Evolutionary conservation across 2,113 vertebrate genomes (phyloP).

Genomic region (Apistogramma diplotaenia): DNA sequence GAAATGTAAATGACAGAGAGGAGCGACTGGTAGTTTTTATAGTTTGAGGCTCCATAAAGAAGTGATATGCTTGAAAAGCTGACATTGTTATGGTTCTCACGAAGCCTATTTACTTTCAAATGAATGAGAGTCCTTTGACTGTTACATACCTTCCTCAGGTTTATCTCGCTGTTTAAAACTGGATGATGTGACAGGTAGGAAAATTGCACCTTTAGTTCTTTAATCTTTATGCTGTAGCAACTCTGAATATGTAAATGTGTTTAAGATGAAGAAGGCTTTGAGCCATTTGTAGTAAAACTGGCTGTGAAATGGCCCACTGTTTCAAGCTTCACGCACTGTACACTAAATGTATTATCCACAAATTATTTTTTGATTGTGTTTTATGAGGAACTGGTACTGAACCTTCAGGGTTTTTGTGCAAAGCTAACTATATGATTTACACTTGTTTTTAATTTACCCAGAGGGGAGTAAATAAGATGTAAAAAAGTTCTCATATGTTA

Average conservation of each 20-base stretch:
- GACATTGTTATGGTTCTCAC: constrained; percentile 35
- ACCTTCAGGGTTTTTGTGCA: constrained; percentile 28
- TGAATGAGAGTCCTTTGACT: constrained; percentile 39
- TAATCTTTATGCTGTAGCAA: constrained; percentile 37
- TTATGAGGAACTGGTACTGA: constrained; percentile 50
- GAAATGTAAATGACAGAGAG: constrained; percentile 24
- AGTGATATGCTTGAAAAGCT: constrained; percentile 24
- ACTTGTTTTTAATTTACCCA: not conserved
- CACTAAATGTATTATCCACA: constrained; percentile 51
- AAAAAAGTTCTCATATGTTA: not conserved
- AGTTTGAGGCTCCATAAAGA: constrained; percentile 31
- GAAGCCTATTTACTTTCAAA: constrained; percentile 36
- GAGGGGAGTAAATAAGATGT: not conserved
- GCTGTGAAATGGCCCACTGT: constrained; percentile 8
- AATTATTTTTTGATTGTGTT: constrained; percentile 52
- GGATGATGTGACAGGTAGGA: constrained; percentile 46
- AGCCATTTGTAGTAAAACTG: constrained; percentile 35
- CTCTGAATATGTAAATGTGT: constrained; percentile 54
- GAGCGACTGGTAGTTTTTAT: constrained; percentile 18
- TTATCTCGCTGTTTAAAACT: constrained; percentile 44
- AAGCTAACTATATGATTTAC: constrained; percentile 35
- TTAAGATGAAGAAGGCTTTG: constrained; percentile 40
- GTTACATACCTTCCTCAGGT: constrained; percentile 15
- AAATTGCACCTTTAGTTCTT: constrained; percentile 48
- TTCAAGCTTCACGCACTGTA: constrained; percentile 8